Conservation (phyloP, 2,888 invertebrate species). For the Laothoe populi region DNA sequence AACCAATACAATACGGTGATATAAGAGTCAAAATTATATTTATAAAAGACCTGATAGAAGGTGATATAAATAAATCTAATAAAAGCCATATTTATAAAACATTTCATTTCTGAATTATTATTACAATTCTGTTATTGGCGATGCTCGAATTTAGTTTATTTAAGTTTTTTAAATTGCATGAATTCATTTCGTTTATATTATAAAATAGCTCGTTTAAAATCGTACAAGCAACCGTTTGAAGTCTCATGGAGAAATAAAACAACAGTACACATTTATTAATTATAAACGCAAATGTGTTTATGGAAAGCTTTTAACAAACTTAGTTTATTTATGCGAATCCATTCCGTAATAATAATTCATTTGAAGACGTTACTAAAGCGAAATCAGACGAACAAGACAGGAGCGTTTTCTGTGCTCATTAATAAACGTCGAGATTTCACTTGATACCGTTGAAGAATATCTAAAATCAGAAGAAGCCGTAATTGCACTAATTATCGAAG, state of each 20-base stretch:
- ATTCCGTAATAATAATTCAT: slow-evolving; percentile 47
- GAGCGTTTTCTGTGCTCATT: slow-evolving; percentile 53
- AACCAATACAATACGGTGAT: too few relatives aligned
- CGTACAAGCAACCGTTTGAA: not conserved
- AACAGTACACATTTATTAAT: not conserved
- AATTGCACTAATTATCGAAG: slow-evolving; percentile 25
- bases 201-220: too few relatives aligned
- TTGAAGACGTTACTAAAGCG: slow-evolving; percentile 43
- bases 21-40: too few relatives aligned
- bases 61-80: too few relatives aligned
- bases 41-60: too few relatives aligned
- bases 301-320: slow-evolving; percentile 50
- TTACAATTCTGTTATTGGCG: too few relatives aligned
- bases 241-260: not conserved
- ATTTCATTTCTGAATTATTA: too few relatives aligned
- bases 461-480: not conserved
- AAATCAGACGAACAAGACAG: slow-evolving; percentile 55
- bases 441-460: slow-evolving; percentile 32
- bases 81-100: too few relatives aligned
- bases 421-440: slow-evolving; percentile 58
- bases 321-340: slow-evolving; percentile 56
- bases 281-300: slow-evolving; percentile 31
- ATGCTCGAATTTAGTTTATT: too few relatives aligned
- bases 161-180: too few relatives aligned
- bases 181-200: too few relatives aligned